Conservation (phyloP, 1,140 invertebrate genomes). For the Drosophila paulistorum region DNA sequence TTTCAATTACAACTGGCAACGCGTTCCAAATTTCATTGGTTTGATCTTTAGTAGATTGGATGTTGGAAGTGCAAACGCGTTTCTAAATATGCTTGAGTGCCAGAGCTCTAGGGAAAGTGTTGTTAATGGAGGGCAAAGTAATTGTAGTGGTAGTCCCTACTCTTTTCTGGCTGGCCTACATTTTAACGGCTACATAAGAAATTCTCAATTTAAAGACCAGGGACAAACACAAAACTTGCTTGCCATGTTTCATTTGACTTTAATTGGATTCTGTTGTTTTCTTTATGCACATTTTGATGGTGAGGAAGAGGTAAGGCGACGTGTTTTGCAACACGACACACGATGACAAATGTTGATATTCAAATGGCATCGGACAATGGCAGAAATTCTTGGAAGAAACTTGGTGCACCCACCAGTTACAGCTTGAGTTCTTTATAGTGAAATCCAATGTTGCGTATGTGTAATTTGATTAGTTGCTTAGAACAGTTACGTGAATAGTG, state of each 20-base stretch:
- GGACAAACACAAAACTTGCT: conserved; percentile 41
- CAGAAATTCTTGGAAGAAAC: no score
- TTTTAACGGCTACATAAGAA: conserved; percentile 69
- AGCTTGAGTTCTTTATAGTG: no score
- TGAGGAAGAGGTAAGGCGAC: conserved; percentile 36
- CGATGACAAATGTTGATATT: conserved; percentile 80
- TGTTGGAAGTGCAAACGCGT: conserved; percentile 15
- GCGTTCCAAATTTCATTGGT: conserved; percentile 67
- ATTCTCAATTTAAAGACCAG: conserved; percentile 68
- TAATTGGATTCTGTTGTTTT: conserved; percentile 78
- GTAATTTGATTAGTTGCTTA: no score
- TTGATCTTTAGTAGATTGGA: conserved; percentile 51
- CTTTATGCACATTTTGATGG: conserved; percentile 65
- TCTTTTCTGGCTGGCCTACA: conserved; percentile 55
- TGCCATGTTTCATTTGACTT: conserved; percentile 76
- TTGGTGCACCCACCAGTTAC: no score
- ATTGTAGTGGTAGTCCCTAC: conserved; percentile 42
- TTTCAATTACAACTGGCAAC: conserved; percentile 69
- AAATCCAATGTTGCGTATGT: no score
- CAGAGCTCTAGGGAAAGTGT: conserved; percentile 61
- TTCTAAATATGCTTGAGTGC: conserved; percentile 3
- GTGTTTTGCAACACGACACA: conserved; percentile 74
- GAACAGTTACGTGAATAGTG: no score
- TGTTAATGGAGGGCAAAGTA: conserved; percentile 61
- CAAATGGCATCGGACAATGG: conserved; percentile 50